phyloP scores from a whole-genome alignment of 2,888 invertebrate genomes.

The Dioctria linearis region DNA sequence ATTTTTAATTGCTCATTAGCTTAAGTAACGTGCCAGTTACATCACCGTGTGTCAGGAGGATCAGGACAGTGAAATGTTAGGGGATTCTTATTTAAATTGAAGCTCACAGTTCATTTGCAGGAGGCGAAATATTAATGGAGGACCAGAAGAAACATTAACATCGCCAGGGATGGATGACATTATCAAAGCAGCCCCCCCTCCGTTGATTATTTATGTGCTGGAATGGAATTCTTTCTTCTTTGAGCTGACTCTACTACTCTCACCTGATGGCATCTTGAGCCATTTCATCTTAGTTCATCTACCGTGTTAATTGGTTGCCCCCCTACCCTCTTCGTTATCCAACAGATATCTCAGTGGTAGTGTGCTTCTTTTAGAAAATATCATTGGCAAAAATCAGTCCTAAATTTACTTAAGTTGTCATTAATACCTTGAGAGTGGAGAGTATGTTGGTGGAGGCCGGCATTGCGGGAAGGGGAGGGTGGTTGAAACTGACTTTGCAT shows the following conservation, averaged over 20 bases:
- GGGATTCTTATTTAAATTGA: constrained; percentile 46
- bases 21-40: constrained; percentile 36
- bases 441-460: not conserved
- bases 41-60: constrained; percentile 14
- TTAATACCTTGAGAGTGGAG: constrained; percentile 23
- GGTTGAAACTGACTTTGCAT: not conserved
- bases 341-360: not conserved
- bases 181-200: constrained; percentile 14
- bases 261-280: not conserved
- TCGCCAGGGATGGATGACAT: constrained; percentile 7
- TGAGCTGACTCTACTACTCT: not conserved
- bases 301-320: constrained; percentile 35
- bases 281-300: constrained; percentile 17
- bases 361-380: constrained; percentile 17
- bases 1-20: constrained; percentile 45
- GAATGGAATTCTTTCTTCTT: constrained; percentile 37
- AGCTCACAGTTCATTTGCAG: not conserved
- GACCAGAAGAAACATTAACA: constrained; percentile 9
- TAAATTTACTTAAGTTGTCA: constrained; percentile 43
- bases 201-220: constrained; percentile 42
- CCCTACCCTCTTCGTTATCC: not conserved
- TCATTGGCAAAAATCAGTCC: constrained; percentile 42
- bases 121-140: constrained; percentile 18
- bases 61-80: not conserved
- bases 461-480: not conserved